A percentile compares a stretch with the other conserved stretches of the same genome.
These are phyloP conservation scores for Orbicella faveolata DNA, from an alignment of 64 coral and sea anemone species.

Conservation along the genomic window DNA sequence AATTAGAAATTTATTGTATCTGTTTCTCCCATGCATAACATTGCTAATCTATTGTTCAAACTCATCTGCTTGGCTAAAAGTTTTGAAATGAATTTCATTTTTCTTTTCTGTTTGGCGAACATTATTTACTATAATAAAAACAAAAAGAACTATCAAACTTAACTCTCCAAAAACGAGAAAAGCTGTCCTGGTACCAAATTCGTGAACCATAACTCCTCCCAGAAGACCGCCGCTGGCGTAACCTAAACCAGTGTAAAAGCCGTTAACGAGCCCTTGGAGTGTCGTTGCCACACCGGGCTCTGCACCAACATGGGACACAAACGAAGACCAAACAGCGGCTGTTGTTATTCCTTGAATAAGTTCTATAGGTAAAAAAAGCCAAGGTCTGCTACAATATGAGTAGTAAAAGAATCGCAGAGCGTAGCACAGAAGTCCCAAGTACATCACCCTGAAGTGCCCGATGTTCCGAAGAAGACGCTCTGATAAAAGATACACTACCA, in stretches of 20 bases:
- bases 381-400: conserved; percentile 90
- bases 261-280: conserved; percentile 91
- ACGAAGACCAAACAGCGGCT: conserved; percentile 95
- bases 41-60: neutral
- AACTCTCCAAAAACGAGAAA: conserved; percentile 94
- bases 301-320: conserved; percentile 93
- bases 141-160: conserved; percentile 88
- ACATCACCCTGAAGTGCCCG: conserved; percentile 86
- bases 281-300: conserved; percentile 74
- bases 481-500: conserved; percentile 80
- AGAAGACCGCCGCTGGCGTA: conserved; percentile 88
- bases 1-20: conserved; percentile 4
- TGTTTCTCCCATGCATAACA: neutral
- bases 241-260: conserved; percentile 92
- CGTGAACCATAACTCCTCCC: conserved; percentile 90
- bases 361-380: conserved; percentile 96
- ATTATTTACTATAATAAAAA: conserved; percentile 94
- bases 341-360: conserved; percentile 93
- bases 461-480: conserved; percentile 81
- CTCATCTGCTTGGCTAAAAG: conserved; percentile 24
- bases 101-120: conserved; percentile 39
- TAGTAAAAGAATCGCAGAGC: conserved; percentile 96
- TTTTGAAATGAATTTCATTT: neutral
- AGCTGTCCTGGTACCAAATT: conserved; percentile 92
- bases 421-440: conserved; percentile 93